phyloP scores from a whole-genome alignment of 2,113 vertebrate genomes.

The Gulo gulo region DNA sequence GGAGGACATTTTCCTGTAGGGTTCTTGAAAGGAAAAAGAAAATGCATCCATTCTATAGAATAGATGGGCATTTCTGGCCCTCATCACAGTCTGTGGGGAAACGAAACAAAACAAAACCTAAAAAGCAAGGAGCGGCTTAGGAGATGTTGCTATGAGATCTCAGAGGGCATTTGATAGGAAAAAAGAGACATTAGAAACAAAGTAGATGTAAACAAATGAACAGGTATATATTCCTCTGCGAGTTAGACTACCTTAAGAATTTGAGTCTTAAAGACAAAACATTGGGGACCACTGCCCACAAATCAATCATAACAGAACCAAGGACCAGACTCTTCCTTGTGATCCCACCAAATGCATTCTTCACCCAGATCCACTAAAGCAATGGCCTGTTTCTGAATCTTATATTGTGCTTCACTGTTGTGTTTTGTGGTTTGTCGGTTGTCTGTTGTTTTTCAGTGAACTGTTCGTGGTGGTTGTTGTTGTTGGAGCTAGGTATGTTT shows the following conservation, averaged over 20 bases:
- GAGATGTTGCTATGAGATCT: neutral
- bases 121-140: neutral
- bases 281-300: neutral
- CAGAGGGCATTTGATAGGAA: neutral
- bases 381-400: neutral
- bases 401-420: neutral
- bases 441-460: neutral
- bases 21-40: neutral
- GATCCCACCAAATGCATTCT: neutral
- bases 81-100: neutral
- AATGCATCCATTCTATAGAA: slow-evolving; percentile 4
- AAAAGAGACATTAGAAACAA: neutral
- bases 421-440: neutral
- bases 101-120: neutral
- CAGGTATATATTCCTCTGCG: neutral
- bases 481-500: neutral
- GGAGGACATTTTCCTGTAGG: neutral
- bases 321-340: neutral
- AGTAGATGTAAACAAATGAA: neutral
- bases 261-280: neutral
- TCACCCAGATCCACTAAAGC: neutral
- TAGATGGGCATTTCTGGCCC: neutral
- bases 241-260: neutral
- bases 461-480: too few relatives aligned
- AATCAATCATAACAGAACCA: neutral